Evolutionary conservation across 35 echinoderm and acorn worm species (phyloP).

Genomic region (Chiridota heheva): DNA sequence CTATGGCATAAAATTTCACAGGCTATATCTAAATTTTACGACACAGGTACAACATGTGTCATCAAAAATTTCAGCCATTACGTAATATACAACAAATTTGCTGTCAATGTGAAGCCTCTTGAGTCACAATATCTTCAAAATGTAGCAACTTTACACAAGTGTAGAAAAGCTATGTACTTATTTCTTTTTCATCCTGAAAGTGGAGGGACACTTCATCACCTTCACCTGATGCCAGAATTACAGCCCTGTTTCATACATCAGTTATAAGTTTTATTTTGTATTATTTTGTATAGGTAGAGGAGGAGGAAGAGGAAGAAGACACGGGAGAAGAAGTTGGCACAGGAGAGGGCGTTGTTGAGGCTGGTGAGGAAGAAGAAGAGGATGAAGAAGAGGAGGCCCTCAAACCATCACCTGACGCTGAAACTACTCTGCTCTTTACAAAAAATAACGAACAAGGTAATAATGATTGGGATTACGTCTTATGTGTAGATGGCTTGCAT

Average conservation of each 20-base stretch:
- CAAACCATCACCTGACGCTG: constrained; percentile 87
- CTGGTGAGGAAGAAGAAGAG: constrained; percentile 61
- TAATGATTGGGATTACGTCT: background rate
- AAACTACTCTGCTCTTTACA: constrained; percentile 92
- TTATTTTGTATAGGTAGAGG: too few species aligned
- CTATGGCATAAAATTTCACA: too few species aligned
- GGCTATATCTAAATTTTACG: too few species aligned
- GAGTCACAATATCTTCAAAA: background rate
- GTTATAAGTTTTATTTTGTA: background rate
- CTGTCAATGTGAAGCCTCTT: too few species aligned
- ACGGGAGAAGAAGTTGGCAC: constrained; percentile 43
- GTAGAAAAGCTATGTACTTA: background rate
- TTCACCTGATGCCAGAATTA: background rate
- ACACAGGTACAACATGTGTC: too few species aligned
- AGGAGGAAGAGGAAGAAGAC: constrained; percentile 64
- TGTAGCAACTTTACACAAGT: background rate
- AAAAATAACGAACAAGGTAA: constrained; percentile 85
- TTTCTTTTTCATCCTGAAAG: constrained; percentile 1
- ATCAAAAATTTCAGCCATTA: too few species aligned
- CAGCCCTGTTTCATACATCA: background rate
- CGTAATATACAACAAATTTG: too few species aligned
- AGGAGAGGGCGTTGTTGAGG: constrained; percentile 20
- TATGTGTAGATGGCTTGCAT: too few species aligned
- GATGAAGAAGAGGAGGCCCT: constrained; percentile 81
- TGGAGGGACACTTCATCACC: background rate